Evolutionary conservation across 2,888 invertebrate genomes (phyloP).

Genomic region (Deilephila elpenor): DNA sequence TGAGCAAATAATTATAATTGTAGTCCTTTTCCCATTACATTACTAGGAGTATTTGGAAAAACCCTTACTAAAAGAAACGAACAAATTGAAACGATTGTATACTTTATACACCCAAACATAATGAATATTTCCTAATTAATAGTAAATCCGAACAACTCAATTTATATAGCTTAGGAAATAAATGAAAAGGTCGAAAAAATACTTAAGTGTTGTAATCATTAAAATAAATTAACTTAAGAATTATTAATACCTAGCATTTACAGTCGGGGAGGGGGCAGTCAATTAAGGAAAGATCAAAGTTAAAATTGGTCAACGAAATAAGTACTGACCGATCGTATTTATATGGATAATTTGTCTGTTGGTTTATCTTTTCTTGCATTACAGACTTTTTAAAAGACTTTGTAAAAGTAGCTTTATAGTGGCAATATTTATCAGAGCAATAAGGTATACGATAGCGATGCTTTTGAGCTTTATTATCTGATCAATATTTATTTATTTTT

Average conservation of each 20-base stretch:
- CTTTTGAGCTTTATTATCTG: no score
- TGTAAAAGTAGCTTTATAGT: no score
- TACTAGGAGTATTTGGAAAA: background rate
- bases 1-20: no score
- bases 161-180: background rate
- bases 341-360: background rate
- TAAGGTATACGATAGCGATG: no score
- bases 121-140: background rate
- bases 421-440: no score
- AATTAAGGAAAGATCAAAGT: constrained; percentile 38
- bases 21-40: no score
- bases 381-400: no score
- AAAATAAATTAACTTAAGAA: constrained; percentile 19
- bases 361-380: background rate
- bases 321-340: constrained; percentile 11
- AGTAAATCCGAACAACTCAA: background rate
- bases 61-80: background rate
- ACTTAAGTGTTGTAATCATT: constrained; percentile 20
- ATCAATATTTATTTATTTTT: no score
- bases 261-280: constrained; percentile 26
- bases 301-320: constrained; percentile 33
- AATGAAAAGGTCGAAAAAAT: background rate
- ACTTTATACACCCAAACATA: background rate
- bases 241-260: constrained; percentile 26
- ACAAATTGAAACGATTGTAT: background rate